A percentile compares a stretch with the other conserved stretches of the same genome.
phyloP scores from a whole-genome alignment of 2,797 vertebrate species.

The Muscicapa striata region DNA sequence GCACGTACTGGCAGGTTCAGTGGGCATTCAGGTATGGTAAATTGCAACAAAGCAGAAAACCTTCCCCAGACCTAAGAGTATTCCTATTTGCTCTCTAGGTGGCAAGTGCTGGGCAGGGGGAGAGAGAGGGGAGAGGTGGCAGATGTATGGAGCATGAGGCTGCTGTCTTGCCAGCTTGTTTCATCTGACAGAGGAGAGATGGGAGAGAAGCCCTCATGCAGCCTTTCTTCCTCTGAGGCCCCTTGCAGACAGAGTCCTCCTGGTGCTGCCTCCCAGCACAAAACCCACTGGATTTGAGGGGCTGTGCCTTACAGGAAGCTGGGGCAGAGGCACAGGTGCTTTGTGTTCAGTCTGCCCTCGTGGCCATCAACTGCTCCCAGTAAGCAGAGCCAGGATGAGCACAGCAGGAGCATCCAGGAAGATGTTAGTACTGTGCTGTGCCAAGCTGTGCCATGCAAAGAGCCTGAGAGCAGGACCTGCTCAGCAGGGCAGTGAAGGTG shows the following conservation, averaged over 20 bases:
- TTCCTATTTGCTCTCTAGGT: not conserved
- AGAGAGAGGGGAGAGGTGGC: not conserved
- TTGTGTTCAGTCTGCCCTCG: not conserved
- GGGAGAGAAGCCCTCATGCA: not conserved
- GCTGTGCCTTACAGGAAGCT: rapidly evolving
- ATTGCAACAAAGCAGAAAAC: not conserved
- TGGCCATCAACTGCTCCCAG: not conserved
- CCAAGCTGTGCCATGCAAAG: not conserved
- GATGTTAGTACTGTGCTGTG: rapidly evolving
- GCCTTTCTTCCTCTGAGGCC: not conserved
- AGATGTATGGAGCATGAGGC: slow-evolving; percentile 1
- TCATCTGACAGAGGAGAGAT: not conserved
- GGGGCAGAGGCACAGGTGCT: not conserved
- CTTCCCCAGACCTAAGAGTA: not conserved
- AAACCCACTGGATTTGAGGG: not conserved
- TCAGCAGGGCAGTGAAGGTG: not conserved
- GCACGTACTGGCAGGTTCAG: not conserved
- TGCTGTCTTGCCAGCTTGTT: slow-evolving; percentile 5
- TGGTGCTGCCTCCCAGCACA: not conserved
- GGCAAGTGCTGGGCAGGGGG: not conserved
- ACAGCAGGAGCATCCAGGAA: not conserved
- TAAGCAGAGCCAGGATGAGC: rapidly evolving
- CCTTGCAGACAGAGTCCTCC: not conserved
- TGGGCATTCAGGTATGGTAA: not conserved
- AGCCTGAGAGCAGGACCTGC: not conserved